Percentiles rank a stretch among this genome's conserved stretches.
Conservation (phyloP, 2,888 invertebrate genomes). For the Leptopilina myrica region DNA sequence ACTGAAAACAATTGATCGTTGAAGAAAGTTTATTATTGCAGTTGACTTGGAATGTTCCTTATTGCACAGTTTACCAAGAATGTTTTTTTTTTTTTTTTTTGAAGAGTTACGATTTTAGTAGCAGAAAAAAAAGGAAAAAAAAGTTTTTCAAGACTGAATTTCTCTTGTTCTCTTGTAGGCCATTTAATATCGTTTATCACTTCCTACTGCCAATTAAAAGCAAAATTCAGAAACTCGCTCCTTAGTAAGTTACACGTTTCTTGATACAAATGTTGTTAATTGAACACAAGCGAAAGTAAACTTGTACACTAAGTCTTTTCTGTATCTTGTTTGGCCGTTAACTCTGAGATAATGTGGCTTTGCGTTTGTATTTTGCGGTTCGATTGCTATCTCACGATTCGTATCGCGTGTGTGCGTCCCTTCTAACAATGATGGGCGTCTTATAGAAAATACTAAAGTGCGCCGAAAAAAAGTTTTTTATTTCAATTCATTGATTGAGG, state of each 20-base stretch:
- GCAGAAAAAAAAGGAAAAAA: neutral
- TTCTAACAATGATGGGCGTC: constrained; percentile 28
- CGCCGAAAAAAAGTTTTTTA: too few species aligned
- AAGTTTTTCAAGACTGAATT: neutral
- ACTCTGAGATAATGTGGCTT: constrained; percentile 28
- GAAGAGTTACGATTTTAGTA: constrained; percentile 1
- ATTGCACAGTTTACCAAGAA: neutral
- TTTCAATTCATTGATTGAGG: too few species aligned
- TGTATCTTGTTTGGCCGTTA: constrained; percentile 23
- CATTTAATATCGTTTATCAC: constrained; percentile 33
- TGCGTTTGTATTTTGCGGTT: constrained; percentile 36
- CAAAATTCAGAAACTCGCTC: constrained; percentile 17
- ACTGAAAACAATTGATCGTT: too few species aligned
- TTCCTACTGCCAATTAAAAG: constrained; percentile 34
- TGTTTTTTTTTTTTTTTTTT: neutral
- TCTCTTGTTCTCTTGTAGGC: constrained; percentile 10
- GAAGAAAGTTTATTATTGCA: too few species aligned
- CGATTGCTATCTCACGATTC: constrained; percentile 39
- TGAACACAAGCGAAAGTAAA: constrained; percentile 26
- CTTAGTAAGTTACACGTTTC: constrained; percentile 14
- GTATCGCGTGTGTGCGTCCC: constrained; percentile 18
- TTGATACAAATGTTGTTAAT: constrained; percentile 30
- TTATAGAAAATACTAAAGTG: neutral
- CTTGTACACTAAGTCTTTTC: constrained; percentile 18
- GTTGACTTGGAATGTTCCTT: too few species aligned